Conservation (phyloP, 1,140 invertebrate species). For the Drosophila seguyi region DNA sequence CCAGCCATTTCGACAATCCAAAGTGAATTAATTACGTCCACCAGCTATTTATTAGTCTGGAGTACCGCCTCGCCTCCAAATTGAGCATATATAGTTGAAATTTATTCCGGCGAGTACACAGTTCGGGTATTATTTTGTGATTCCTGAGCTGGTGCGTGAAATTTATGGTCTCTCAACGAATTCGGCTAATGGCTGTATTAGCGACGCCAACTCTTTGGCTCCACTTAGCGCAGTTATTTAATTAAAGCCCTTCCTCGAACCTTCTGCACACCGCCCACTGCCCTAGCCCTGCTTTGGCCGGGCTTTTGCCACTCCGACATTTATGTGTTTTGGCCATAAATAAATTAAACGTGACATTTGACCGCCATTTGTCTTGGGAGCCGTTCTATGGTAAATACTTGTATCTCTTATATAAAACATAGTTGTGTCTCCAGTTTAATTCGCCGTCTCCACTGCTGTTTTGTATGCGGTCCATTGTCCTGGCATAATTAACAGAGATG, state of each 20-base stretch:
- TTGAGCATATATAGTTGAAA: conserved; percentile 7
- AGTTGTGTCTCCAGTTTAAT: conserved; percentile 49
- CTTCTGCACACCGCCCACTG: not conserved
- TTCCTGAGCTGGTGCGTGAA: conserved; percentile 32
- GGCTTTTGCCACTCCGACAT: conserved; percentile 9
- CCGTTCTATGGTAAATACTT: conserved; percentile 67
- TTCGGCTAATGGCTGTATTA: conserved; percentile 78
- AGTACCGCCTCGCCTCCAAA: conserved; percentile 17
- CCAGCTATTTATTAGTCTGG: conserved; percentile 27
- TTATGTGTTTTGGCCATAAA: conserved; percentile 58
- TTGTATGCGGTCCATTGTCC: conserved; percentile 68
- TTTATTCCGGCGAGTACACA: conserved; percentile 12
- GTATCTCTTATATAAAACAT: conserved; percentile 69
- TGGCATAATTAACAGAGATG: conserved; percentile 67
- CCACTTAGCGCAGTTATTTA: conserved; percentile 78
- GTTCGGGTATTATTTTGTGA: conserved; percentile 36
- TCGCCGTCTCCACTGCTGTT: conserved; percentile 31
- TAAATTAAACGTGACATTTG: conserved; percentile 83
- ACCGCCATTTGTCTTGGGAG: conserved; percentile 77
- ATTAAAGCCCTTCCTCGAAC: conserved; percentile 55
- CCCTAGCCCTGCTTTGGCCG: not conserved
- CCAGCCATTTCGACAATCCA: conserved; percentile 1
- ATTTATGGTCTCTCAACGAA: conserved; percentile 72
- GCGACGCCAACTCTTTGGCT: conserved; percentile 73
- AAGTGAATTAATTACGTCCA: conserved; percentile 32